Evolutionary conservation across 2,113 vertebrate genomes (phyloP).

Genomic region (Chrysochloris asiatica): DNA sequence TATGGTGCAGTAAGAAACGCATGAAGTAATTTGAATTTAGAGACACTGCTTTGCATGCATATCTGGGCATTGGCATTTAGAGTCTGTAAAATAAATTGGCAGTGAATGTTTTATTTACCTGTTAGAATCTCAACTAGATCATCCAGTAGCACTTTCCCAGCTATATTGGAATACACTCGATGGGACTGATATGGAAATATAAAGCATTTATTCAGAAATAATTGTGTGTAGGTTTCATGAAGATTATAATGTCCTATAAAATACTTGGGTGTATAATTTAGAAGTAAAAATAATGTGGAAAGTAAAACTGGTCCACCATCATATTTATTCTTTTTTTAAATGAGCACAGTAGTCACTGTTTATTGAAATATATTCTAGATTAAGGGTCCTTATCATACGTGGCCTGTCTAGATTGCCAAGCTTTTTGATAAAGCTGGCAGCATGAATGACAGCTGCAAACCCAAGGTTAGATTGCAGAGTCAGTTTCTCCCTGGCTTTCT

Average conservation of each 20-base stretch:
- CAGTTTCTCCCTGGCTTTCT: conserved; percentile 68
- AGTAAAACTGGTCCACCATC: background rate
- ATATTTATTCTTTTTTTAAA: background rate
- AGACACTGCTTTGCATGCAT: conserved; percentile 38
- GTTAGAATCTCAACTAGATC: conserved; percentile 41
- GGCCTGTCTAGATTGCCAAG: background rate
- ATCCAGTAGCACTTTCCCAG: conserved; percentile 42
- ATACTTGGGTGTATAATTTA: background rate
- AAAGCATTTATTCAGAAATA: conserved; percentile 63
- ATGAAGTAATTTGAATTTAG: conserved; percentile 63
- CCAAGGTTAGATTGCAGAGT: conserved; percentile 71
- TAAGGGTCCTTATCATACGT: background rate
- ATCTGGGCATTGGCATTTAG: conserved; percentile 68
- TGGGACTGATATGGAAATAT: background rate
- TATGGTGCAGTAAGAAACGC: conserved; percentile 68
- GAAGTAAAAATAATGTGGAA: conserved; percentile 40
- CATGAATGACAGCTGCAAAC: conserved; percentile 78
- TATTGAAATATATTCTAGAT: background rate
- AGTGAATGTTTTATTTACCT: conserved; percentile 75
- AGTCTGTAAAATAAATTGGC: conserved; percentile 75
- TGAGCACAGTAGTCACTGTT: background rate
- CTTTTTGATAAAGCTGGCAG: conserved; percentile 62
- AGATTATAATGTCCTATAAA: conserved; percentile 47
- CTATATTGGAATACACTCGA: conserved; percentile 25
- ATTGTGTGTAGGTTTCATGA: conserved; percentile 5